Base-by-base conservation (phyloP, 2,888 invertebrate genomes). In the Drosophila paracracens region DNA sequence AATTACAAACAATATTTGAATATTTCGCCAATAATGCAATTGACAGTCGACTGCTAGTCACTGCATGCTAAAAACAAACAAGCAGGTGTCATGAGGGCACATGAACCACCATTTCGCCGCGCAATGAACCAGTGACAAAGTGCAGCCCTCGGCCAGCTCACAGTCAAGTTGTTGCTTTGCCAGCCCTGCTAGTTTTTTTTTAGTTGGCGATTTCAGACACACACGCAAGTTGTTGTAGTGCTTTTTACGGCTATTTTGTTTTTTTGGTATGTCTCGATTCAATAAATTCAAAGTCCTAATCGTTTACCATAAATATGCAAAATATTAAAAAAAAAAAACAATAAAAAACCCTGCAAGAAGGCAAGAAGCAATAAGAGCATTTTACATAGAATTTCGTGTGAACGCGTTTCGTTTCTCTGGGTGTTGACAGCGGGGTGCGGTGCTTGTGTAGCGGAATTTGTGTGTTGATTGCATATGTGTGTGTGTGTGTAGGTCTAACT, bases 241-340 rank as follows among this genome's bases (percentile, higher is more conserved):
- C 86, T 88, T 85, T 83, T 89, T 88, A 89, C 88, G 88, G 89
- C 89, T 85, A 82, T 87, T 85, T 88, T 85, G 88, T 87, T 84
- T 81, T 80, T 80, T 89, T 84, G 84, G 84, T 85, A 85, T 71
- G 84, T 85, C 60, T 68, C 60, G 65, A 48, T 36, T 67, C 43
- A 61, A 31, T 27, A 33, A 70, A 70, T 59, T 52, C 50, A 64
- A 67, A 72, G 56, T 66, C 38, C 51, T 52, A 46, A 48, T 38
- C 21, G 52, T 36, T 27, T 48, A 31, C 38, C 29, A 48, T 25
- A 53, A 46, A 50, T 54, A 48, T 64, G 35, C 13, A 58, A 40
- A 54, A 53, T 33, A 16, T 10, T 10, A 25, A 16, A 46, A 59
- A 56, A 7, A 70, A 66, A n/a, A 56, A 71, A 29, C 38, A 36